These are phyloP conservation scores for Torymus tubicola DNA, from an alignment of 2,888 invertebrate species.

Conservation along the genomic window DNA sequence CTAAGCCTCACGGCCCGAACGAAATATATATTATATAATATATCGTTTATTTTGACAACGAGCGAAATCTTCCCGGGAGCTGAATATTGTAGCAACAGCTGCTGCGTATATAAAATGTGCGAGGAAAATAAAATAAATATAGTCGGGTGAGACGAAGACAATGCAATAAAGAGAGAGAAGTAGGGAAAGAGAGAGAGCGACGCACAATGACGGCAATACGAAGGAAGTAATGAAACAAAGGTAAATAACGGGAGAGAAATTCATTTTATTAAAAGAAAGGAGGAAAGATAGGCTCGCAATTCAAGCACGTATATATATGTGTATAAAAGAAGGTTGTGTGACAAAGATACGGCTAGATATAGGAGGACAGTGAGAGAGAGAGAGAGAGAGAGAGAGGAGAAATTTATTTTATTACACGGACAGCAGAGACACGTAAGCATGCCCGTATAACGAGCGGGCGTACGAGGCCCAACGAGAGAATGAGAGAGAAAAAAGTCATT, in stretches of 20 bases:
- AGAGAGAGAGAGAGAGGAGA: background rate
- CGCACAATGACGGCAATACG: too few species aligned
- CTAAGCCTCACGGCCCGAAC: background rate
- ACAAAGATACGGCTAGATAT: conserved; percentile 3
- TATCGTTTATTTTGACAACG: background rate
- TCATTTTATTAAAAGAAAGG: conserved; percentile 37
- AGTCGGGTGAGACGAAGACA: background rate
- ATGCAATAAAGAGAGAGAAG: conserved; percentile 20
- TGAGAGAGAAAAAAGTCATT: background rate
- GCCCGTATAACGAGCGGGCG: background rate
- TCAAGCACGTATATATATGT: background rate
- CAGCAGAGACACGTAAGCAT: background rate
- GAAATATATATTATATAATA: background rate
- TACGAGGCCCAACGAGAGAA: too few species aligned
- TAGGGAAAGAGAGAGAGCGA: background rate
- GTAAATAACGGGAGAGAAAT: conserved; percentile 43
- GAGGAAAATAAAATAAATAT: conserved; percentile 10
- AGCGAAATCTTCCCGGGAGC: too few species aligned
- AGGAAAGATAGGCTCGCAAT: conserved; percentile 18
- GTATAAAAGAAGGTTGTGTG: background rate
- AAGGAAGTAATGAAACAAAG: conserved; percentile 40
- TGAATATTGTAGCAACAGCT: too few species aligned
- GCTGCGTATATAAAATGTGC: background rate
- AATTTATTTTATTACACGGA: conserved; percentile 28
- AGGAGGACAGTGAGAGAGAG: too few species aligned